phyloP scores from a whole-genome alignment of 2,888 invertebrate species.

The Luperina testacea region DNA sequence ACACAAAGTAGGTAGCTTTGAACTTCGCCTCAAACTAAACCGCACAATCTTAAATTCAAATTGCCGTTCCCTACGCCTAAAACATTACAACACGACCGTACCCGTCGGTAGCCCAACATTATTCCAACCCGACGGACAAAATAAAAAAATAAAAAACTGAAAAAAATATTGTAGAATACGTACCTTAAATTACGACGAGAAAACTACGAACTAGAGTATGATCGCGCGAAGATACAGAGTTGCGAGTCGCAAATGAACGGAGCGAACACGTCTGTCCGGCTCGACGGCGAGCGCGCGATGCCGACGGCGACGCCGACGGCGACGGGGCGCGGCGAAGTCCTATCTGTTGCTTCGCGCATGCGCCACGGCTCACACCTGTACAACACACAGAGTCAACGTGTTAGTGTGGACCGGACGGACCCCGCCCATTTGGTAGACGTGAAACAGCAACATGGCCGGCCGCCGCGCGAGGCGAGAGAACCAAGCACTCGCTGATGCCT shows the following conservation, averaged over 20 bases:
- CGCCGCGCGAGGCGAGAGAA: slow-evolving; percentile 19
- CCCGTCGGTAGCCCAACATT: slow-evolving; percentile 24
- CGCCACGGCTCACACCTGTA: slow-evolving; percentile 68
- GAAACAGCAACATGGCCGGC: slow-evolving; percentile 49
- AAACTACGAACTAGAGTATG: slow-evolving; percentile 56
- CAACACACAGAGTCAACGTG: slow-evolving; percentile 54
- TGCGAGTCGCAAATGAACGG: slow-evolving; percentile 49
- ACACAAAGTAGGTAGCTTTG: slow-evolving; percentile 41
- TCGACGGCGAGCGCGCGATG: slow-evolving; percentile 73
- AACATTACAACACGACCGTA: slow-evolving; percentile 36
- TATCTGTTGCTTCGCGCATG: slow-evolving; percentile 82
- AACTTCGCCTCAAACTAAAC: slow-evolving; percentile 57
- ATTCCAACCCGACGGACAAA: slow-evolving; percentile 17
- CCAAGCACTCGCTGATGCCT: slow-evolving; percentile 6
- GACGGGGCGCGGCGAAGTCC: slow-evolving; percentile 65
- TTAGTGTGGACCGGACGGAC: slow-evolving; percentile 46
- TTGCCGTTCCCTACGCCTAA: slow-evolving; percentile 26
- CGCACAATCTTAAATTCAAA: slow-evolving; percentile 59
- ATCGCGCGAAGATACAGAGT: slow-evolving; percentile 58
- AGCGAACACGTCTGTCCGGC: slow-evolving; percentile 66
- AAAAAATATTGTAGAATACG: slow-evolving; percentile 29
- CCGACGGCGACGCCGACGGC: slow-evolving; percentile 52
- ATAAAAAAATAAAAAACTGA: not conserved
- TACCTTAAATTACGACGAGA: slow-evolving; percentile 62
- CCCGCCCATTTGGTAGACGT: slow-evolving; percentile 65